These are phyloP conservation scores for Opisthocomus hoazin DNA, from an alignment of 2,113 vertebrate genomes.

Conservation along the genomic window DNA sequence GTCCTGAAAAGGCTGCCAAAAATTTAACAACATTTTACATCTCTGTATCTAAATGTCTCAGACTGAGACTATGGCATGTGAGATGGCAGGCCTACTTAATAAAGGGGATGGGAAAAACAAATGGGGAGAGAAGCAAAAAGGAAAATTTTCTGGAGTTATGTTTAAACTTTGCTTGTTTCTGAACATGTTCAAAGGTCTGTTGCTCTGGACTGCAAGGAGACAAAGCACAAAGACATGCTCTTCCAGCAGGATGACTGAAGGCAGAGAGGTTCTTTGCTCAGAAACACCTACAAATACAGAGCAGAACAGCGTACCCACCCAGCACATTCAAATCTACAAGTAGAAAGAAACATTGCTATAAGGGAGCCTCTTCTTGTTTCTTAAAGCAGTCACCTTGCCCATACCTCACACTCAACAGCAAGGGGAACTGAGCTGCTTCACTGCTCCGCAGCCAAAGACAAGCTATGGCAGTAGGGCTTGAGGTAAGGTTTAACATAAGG, in stretches of 20 bases:
- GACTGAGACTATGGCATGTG: neutral
- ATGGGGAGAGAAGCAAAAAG: neutral
- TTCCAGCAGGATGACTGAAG: neutral
- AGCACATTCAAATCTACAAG: accelerated
- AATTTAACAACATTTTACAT: neutral
- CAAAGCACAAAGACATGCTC: neutral
- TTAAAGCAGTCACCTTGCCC: neutral
- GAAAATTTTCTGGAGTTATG: neutral
- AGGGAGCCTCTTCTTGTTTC: neutral
- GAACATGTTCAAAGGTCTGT: neutral
- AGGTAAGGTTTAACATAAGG: neutral
- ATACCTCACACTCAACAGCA: neutral
- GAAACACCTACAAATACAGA: neutral
- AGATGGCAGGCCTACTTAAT: neutral
- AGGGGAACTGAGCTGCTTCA: accelerated
- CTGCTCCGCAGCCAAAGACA: neutral
- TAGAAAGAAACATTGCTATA: neutral
- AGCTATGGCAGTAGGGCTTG: neutral
- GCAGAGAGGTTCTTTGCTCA: neutral
- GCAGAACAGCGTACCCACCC: neutral
- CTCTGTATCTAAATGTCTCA: neutral
- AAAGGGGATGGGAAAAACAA: neutral
- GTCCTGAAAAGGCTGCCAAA: neutral
- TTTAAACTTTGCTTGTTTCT: neutral
- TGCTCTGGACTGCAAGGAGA: neutral